Evolutionary conservation across 2,797 vertebrate genomes (phyloP).

Genomic region (Coregonus sp.): DNA sequence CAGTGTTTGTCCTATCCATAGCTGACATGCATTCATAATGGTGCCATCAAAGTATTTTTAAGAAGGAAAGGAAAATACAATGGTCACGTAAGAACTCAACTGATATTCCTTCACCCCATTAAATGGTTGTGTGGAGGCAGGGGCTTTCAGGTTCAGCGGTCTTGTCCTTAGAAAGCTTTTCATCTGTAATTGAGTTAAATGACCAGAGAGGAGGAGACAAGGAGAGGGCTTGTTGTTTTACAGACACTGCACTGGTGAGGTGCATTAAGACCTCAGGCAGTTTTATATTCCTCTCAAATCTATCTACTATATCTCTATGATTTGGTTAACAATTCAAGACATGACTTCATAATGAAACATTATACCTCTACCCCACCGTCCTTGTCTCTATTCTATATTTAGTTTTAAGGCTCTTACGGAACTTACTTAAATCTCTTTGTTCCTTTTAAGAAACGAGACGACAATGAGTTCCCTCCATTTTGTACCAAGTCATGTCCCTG

Average conservation of each 20-base stretch:
- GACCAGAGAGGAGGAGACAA: background rate
- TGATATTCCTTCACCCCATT: background rate
- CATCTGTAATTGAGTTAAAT: conserved; percentile 6
- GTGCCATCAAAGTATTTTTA: conserved; percentile 11
- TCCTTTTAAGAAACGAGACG: background rate
- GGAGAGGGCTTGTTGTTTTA: background rate
- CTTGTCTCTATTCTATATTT: background rate
- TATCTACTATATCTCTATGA: background rate
- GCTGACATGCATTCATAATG: conserved; percentile 11
- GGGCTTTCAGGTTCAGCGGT: background rate
- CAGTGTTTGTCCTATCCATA: conserved; percentile 9
- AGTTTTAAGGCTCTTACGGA: background rate
- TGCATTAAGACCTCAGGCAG: too few relatives aligned
- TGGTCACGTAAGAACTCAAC: background rate
- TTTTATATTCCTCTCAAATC: background rate
- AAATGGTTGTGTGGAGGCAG: background rate
- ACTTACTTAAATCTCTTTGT: too few relatives aligned
- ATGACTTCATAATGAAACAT: background rate
- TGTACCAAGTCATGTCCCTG: background rate
- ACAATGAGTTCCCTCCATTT: background rate
- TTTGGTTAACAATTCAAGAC: background rate
- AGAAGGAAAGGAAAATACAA: background rate
- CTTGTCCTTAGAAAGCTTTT: conserved; percentile 11
- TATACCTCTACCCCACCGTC: background rate
- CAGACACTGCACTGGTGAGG: too few relatives aligned